These are phyloP conservation scores for Cassiopea xamachana DNA, from an alignment of 30 jellyfish, hydroid and myxozoan species.

Conservation along the genomic window DNA sequence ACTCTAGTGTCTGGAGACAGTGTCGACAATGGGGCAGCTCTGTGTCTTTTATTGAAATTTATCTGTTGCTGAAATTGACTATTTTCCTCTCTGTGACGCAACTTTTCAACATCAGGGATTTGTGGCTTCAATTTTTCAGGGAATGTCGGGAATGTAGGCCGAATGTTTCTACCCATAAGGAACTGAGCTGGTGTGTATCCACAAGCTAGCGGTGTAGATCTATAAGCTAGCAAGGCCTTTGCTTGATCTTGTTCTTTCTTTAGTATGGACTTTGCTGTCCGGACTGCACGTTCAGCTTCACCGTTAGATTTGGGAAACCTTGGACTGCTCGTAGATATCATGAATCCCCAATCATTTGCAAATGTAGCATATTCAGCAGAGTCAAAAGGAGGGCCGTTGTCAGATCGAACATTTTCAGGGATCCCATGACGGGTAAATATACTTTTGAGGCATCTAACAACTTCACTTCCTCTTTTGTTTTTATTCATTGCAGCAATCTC, in stretches of 20 bases:
- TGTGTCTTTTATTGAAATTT: background rate
- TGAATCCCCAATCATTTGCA: slow-evolving; percentile 13
- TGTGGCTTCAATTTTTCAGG: background rate
- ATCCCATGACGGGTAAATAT: slow-evolving; percentile 38
- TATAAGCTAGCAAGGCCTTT: background rate
- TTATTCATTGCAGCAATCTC: slow-evolving; percentile 15
- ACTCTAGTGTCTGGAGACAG: background rate
- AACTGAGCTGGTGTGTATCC: background rate
- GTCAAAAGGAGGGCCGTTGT: slow-evolving; percentile 12
- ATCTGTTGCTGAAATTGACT: background rate
- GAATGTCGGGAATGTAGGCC: background rate
- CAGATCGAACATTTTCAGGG: slow-evolving; percentile 9
- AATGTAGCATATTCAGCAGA: background rate
- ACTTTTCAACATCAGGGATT: background rate
- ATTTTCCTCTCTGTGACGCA: background rate
- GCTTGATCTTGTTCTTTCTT: background rate
- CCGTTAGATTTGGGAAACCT: background rate
- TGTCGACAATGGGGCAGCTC: background rate
- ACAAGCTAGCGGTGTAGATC: background rate
- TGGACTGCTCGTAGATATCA: background rate
- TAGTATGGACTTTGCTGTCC: background rate
- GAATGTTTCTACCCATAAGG: background rate
- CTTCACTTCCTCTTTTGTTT: slow-evolving; percentile 7
- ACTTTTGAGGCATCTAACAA: background rate
- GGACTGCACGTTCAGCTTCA: background rate